phyloP scores from a whole-genome alignment of 2,888 invertebrate species.

The Pseudococcus jackbeardsleyi region DNA sequence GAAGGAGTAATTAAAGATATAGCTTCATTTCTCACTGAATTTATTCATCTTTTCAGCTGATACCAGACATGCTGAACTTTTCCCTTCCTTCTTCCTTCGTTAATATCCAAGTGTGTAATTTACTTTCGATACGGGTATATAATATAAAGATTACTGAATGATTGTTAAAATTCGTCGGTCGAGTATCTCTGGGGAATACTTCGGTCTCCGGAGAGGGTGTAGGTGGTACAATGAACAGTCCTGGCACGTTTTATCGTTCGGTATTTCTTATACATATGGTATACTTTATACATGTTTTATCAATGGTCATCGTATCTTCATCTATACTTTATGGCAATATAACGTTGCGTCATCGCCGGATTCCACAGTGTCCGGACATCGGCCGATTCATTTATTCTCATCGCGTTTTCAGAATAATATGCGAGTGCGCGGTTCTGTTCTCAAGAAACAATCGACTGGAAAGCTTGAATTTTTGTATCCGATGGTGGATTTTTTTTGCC shows the following conservation, averaged over 20 bases:
- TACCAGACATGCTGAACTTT: background rate
- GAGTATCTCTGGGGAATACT: background rate
- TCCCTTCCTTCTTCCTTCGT: background rate
- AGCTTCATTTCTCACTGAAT: no score
- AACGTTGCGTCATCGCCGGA: background rate
- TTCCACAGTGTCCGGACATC: background rate
- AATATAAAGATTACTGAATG: background rate
- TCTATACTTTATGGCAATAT: background rate
- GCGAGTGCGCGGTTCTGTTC: background rate
- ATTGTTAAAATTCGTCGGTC: background rate
- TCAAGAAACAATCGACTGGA: background rate
- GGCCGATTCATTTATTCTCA: constrained; percentile 17
- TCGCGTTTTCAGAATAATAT: constrained; percentile 17
- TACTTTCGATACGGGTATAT: background rate
- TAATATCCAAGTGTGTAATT: background rate
- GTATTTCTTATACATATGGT: background rate
- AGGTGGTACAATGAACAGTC: constrained; percentile 11
- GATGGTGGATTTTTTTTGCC: background rate
- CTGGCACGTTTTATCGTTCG: constrained; percentile 12
- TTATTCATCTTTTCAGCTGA: no score
- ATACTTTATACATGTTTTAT: background rate
- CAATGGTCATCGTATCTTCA: constrained; percentile 13
- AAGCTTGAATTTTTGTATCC: constrained; percentile 17
- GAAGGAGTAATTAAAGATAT: no score
- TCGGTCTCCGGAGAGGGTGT: background rate